These are phyloP conservation scores for Eospalax fontanierii DNA, from an alignment of 2,797 vertebrate species.

Conservation along the genomic window DNA sequence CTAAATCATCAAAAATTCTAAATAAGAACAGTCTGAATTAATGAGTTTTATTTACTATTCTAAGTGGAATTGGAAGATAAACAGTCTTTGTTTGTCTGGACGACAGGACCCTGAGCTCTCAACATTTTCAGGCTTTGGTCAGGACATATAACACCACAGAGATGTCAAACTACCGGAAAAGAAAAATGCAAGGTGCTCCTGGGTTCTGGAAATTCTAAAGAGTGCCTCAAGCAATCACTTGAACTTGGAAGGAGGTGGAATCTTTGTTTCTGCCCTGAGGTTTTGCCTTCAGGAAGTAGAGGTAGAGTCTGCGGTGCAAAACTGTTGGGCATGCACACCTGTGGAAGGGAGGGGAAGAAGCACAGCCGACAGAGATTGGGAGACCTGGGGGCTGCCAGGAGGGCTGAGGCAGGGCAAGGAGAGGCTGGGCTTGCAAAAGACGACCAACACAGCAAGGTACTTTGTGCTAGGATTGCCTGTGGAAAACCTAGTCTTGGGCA, in stretches of 20 bases:
- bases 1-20: constrained; percentile 78
- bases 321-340: background rate
- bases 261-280: constrained; percentile 23
- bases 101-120: constrained; percentile 41
- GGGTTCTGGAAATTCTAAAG: constrained; percentile 62
- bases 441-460: background rate
- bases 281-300: constrained; percentile 19
- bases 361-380: background rate
- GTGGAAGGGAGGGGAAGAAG: background rate
- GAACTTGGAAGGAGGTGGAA: constrained; percentile 47
- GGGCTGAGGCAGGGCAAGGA: background rate
- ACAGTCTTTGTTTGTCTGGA: constrained; percentile 64
- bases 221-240: constrained; percentile 60
- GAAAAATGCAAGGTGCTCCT: constrained; percentile 63
- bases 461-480: background rate
- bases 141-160: constrained; percentile 34
- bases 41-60: constrained; percentile 74
- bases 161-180: constrained; percentile 45
- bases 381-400: background rate
- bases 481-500: background rate
- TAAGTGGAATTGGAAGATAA: constrained; percentile 76
- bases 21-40: constrained; percentile 79
- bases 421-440: background rate
- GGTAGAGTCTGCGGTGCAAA: background rate
- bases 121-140: constrained; percentile 67